Percentiles rank a stretch among this genome's conserved stretches.
Evolutionary conservation across 2,113 vertebrate genomes (phyloP).

Genomic region (Cygnus buccinator): DNA sequence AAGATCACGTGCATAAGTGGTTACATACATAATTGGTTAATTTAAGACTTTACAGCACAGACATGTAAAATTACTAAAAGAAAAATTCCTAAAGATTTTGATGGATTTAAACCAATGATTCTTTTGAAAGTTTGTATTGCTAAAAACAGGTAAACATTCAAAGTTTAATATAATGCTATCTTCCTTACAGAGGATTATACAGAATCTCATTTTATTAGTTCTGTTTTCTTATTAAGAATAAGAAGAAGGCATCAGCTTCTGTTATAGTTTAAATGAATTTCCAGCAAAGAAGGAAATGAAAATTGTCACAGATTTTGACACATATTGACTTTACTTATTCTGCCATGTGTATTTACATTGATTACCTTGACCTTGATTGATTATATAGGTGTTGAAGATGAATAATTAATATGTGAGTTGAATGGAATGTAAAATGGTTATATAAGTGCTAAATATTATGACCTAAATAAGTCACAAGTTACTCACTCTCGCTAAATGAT

Average conservation of each 20-base stretch:
- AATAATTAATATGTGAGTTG: not conserved
- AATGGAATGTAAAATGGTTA: not conserved
- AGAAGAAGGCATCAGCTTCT: not conserved
- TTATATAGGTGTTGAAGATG: not conserved
- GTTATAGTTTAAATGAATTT: not conserved
- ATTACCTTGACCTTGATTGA: conserved; percentile 3
- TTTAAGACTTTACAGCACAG: not conserved
- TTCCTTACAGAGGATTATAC: not conserved
- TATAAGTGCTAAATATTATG: not conserved
- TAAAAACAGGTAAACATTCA: not conserved
- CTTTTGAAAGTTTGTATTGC: not conserved
- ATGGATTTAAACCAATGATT: not conserved
- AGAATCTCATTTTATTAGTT: not conserved
- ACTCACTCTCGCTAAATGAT: not conserved
- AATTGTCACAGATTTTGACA: not conserved
- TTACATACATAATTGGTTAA: not conserved
- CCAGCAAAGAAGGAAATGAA: not conserved
- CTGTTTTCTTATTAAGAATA: not conserved
- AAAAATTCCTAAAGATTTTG: not conserved
- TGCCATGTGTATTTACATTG: not conserved
- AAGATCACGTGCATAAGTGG: not conserved
- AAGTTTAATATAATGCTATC: not conserved
- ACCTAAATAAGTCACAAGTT: not conserved
- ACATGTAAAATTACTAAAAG: not conserved
- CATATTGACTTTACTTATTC: not conserved